phyloP scores from a whole-genome alignment of 2,113 vertebrate genomes.

The Numida meleagris region DNA sequence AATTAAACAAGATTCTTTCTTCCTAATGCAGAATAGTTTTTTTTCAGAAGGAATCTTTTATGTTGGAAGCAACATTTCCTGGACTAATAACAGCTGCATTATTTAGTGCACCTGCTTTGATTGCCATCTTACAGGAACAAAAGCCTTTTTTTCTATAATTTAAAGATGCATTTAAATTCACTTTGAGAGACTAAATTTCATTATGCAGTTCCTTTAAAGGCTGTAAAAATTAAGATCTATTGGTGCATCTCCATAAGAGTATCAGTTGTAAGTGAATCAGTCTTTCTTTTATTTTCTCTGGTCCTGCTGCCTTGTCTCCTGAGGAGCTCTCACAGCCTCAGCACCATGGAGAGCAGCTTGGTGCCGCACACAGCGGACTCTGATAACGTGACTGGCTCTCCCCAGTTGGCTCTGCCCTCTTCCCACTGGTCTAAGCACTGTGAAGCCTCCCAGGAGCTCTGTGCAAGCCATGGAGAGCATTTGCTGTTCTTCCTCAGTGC shows the following conservation, averaged over 20 bases:
- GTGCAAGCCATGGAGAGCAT: neutral
- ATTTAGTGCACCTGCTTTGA: conserved; percentile 25
- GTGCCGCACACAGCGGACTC: neutral
- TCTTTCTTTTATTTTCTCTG: neutral
- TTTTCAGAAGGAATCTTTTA: conserved; percentile 14
- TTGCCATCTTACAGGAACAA: conserved; percentile 24
- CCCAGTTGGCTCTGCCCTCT: neutral
- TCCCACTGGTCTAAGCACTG: neutral
- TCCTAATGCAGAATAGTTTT: conserved; percentile 40
- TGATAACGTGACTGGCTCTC: neutral
- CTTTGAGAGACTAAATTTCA: conserved; percentile 36
- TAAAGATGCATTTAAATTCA: conserved; percentile 43
- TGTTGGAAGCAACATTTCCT: conserved; percentile 17
- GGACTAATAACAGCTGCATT: neutral
- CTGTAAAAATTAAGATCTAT: conserved; percentile 25
- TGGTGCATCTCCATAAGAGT: neutral
- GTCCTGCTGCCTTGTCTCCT: neutral
- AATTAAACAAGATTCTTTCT: conserved; percentile 51
- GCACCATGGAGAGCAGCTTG: neutral
- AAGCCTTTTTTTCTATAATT: conserved; percentile 36
- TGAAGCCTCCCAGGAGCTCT: neutral
- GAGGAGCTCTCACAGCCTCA: neutral
- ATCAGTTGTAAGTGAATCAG: neutral
- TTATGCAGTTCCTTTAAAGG: conserved; percentile 17
- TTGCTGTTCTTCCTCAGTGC: neutral